Base-by-base conservation (phyloP, 2,113 vertebrate species). In the Himantopus leucocephalus region DNA sequence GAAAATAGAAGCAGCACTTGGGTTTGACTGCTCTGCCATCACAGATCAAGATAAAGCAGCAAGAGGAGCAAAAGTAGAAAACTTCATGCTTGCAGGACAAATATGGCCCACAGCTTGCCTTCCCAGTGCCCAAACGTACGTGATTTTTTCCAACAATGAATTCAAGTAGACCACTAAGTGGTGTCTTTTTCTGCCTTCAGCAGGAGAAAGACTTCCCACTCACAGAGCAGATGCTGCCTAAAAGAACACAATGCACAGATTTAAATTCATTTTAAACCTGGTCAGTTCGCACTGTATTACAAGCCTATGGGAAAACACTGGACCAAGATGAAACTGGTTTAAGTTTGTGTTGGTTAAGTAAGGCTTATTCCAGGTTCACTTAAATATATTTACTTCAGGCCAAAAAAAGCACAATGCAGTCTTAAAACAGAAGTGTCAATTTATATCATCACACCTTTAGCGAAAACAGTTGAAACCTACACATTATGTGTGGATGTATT, bases 401-500 rank as follows among this genome's bases (percentile, higher is more conserved):
- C 7, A 78, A 74, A 75, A 82, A 27, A 67, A 41, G 8, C 34
- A 85, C 50, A 74, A 15, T 9, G 27, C 37, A 35, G 14, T 75
- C 66, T 76, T 68, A 32, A n/a, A 68, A 41, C 2, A 48, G 29
- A 79, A 85, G 7, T 4, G 12, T 59, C 30, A 86, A 29, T 41
- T 86, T 30, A 76, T 10, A 50, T 7, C 50, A 82, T 8, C 67
- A 29, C 24, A 27, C 8, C n/a, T 59, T 75, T 41, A 88, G 37
- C 18, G 66, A 85, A 79, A 71, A 12, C 37, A 67, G 6, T 0
- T 48, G 75, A 71, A 88, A 71, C 15, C 5, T 52, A 81, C 24
- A 35, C 6, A 5, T 27, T 32, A 45, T 0, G 8, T 34, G 41
- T 3, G 32, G 43, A 18, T 0, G 0, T 14, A 73, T 60, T 37